Percentiles rank a stretch among this genome's conserved stretches.
phyloP scores from a whole-genome alignment of 2,113 vertebrate genomes.

The Alligator mississippiensis region DNA sequence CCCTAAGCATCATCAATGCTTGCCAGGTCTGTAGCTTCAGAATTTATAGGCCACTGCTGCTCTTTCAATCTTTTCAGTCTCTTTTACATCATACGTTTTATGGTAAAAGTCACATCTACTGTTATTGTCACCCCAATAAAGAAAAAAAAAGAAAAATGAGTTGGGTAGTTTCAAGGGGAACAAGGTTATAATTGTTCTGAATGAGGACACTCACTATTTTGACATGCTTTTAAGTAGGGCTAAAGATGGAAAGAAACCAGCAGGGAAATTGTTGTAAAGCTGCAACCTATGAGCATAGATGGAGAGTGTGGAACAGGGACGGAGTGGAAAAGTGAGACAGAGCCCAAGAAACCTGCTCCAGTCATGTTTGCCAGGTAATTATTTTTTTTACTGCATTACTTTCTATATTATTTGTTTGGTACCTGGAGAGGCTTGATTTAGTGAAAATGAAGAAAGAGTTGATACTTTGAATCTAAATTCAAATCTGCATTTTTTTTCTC shows the following conservation, averaged over 20 bases:
- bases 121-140: too few species aligned
- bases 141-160: neutral
- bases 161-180: neutral
- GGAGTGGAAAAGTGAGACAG: neutral
- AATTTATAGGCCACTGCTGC: fast-evolving
- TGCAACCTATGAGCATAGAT: neutral
- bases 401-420: neutral
- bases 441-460: too few species aligned
- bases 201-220: neutral
- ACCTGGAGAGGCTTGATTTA: neutral
- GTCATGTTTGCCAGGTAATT: neutral
- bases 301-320: neutral
- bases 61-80: neutral
- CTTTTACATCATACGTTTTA: neutral
- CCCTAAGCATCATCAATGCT: too few species aligned
- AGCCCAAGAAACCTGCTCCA: neutral
- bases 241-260: neutral
- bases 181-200: neutral
- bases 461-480: neutral
- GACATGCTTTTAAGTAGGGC: neutral
- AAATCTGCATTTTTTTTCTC: neutral
- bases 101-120: neutral
- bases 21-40: neutral
- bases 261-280: neutral
- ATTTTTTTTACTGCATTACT: neutral